phyloP scores from a whole-genome alignment of 2,113 vertebrate species.

The Acrocephalus kingi region DNA sequence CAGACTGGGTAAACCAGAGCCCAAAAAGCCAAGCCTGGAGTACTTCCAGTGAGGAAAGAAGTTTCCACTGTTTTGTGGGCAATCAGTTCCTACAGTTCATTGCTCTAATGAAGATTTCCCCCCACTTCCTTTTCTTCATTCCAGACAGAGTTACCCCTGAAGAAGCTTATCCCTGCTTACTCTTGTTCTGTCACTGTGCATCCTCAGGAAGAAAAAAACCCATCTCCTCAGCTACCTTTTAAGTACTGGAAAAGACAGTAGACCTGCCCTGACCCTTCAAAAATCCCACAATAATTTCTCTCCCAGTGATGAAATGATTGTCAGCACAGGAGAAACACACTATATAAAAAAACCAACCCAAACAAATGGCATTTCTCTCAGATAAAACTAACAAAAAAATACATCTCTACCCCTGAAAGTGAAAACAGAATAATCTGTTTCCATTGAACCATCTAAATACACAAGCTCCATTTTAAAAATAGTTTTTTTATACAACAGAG shows the following conservation, averaged over 20 bases:
- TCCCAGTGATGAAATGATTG: neutral
- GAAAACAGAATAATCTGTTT: neutral
- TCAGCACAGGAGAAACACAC: neutral
- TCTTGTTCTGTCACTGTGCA: neutral
- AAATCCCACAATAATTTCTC: neutral
- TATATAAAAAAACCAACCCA: neutral
- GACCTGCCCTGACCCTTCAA: neutral
- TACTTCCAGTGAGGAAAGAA: neutral
- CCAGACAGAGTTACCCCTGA: neutral
- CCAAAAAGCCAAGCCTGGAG: neutral
- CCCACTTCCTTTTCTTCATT: neutral
- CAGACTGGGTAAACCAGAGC: neutral
- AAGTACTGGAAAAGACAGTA: neutral
- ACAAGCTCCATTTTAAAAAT: neutral
- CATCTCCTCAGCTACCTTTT: neutral
- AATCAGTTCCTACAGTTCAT: neutral
- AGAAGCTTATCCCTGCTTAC: neutral
- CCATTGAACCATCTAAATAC: neutral
- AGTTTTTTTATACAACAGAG: neutral
- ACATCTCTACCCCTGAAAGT: neutral
- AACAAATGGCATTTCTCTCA: neutral
- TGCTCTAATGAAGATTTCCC: neutral
- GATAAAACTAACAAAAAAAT: neutral
- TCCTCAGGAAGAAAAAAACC: fast-evolving
- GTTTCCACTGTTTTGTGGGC: neutral